Conservation (phyloP, 2,888 invertebrate genomes). For the Megaustenia siamemsis region DNA sequence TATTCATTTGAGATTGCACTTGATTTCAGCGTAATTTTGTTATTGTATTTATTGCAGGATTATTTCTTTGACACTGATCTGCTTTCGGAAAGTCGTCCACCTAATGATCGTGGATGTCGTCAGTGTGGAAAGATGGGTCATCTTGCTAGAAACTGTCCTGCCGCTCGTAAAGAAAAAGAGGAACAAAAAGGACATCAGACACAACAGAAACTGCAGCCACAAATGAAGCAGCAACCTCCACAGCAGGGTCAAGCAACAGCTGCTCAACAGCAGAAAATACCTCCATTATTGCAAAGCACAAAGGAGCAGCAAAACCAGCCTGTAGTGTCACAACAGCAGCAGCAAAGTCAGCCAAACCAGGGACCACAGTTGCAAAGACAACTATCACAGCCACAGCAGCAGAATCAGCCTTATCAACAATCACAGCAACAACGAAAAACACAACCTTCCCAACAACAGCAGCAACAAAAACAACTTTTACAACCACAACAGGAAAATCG, state of each 20-base stretch:
- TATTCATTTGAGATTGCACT: too few species aligned
- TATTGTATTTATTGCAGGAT: conserved; percentile 68
- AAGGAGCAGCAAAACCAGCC: background rate
- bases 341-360: background rate
- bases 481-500: background rate
- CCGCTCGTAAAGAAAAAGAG: conserved; percentile 57
- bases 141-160: conserved; percentile 81
- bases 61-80: conserved; percentile 79
- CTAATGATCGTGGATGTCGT: conserved; percentile 82
- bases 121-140: conserved; percentile 83
- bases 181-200: conserved; percentile 14
- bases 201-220: conserved; percentile 9
- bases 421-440: background rate
- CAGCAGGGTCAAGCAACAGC: conserved; percentile 11
- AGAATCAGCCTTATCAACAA: background rate
- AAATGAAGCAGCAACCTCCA: background rate
- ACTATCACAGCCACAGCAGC: background rate
- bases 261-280: background rate
- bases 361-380: background rate
- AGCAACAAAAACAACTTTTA: background rate
- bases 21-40: too few species aligned
- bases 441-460: background rate
- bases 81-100: conserved; percentile 80
- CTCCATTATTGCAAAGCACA: background rate
- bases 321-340: background rate